These are phyloP conservation scores for Lasioglossum leucozonium DNA, from an alignment of 2,888 invertebrate species.

Conservation along the genomic window DNA sequence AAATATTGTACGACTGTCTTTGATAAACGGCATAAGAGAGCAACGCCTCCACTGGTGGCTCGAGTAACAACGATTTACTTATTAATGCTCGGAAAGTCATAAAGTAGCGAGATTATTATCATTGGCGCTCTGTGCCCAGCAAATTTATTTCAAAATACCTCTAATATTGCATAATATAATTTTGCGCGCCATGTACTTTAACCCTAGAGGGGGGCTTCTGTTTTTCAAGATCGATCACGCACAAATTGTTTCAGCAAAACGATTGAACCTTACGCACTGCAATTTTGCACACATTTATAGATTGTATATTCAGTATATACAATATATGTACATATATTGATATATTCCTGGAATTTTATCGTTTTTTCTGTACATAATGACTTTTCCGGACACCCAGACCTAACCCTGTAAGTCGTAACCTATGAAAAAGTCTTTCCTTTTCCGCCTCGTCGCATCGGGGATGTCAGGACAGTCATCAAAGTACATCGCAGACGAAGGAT, in stretches of 20 bases:
- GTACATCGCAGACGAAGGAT: background rate
- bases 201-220: background rate
- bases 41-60: background rate
- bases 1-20: background rate
- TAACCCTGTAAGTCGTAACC: too few species aligned
- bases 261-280: too few species aligned
- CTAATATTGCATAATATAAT: background rate
- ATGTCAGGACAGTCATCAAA: background rate
- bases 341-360: too few species aligned
- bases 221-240: too few species aligned
- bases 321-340: too few species aligned
- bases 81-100: constrained; percentile 29
- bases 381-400: too few species aligned
- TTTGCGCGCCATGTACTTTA: background rate
- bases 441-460: background rate
- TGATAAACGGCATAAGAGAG: background rate
- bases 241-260: too few species aligned
- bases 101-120: constrained; percentile 10
- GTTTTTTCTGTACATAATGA: too few species aligned
- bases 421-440: background rate
- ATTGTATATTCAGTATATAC: too few species aligned
- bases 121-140: background rate
- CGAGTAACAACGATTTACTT: constrained; percentile 26
- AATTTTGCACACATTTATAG: too few species aligned
- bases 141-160: background rate